A percentile compares a stretch with the other conserved stretches of the same genome.
Evolutionary conservation across 2,888 invertebrate species (phyloP).

Genomic region (Sphecodes monilicornis): DNA sequence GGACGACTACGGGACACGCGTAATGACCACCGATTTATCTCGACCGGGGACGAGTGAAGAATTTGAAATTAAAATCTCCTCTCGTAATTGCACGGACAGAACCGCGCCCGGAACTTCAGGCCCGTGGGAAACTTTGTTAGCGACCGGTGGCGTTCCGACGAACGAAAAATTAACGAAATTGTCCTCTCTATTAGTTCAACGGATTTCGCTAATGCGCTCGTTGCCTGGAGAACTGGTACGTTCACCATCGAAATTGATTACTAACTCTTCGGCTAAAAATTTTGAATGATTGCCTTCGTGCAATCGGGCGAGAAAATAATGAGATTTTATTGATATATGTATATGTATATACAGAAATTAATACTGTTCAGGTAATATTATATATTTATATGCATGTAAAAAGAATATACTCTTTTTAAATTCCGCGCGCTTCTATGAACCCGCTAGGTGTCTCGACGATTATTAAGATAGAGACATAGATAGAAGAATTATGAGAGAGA

Average conservation of each 20-base stretch:
- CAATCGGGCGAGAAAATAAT: no score
- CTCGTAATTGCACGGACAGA: conserved; percentile 24
- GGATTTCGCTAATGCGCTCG: background rate
- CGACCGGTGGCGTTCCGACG: conserved; percentile 30
- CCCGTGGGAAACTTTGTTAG: background rate
- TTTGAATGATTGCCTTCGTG: no score
- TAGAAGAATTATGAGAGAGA: no score
- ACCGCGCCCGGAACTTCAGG: background rate
- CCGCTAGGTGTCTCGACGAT: no score
- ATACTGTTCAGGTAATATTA: no score
- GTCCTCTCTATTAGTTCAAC: background rate
- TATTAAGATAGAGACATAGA: no score
- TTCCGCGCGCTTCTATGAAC: no score
- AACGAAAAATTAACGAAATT: background rate
- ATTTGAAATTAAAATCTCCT: conserved; percentile 48
- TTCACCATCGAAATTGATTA: background rate
- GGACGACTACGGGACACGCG: conserved; percentile 12
- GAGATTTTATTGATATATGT: no score
- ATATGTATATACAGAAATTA: no score
- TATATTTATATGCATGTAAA: no score
- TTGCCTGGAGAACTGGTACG: background rate
- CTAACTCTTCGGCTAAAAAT: no score
- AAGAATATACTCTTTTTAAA: no score
- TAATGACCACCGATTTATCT: conserved; percentile 55
- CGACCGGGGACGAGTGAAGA: conserved; percentile 28